A percentile compares a stretch with the other conserved stretches of the same genome.
Evolutionary conservation across 2,113 vertebrate genomes (phyloP).

Genomic region (Eulacestoma nigropectus): DNA sequence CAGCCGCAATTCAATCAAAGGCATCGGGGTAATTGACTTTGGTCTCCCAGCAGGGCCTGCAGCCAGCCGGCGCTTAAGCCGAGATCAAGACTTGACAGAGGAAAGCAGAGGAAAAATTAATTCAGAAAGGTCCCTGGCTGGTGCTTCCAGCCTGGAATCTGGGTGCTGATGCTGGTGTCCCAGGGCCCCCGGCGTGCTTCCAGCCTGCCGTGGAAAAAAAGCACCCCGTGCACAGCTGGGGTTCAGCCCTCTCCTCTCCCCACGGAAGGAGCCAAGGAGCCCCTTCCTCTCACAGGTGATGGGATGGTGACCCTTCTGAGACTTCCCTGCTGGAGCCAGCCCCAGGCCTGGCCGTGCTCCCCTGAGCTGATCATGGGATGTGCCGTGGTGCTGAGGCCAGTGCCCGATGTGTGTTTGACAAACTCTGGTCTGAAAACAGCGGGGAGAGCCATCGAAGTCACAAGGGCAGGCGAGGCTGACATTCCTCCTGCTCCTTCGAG

Average conservation of each 20-base stretch:
- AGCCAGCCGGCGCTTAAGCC: neutral
- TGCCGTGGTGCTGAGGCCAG: accelerated
- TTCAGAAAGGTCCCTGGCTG: neutral
- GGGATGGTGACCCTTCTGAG: neutral
- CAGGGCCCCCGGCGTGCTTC: accelerated
- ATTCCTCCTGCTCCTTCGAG: accelerated
- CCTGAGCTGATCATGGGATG: accelerated
- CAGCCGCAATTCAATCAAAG: neutral
- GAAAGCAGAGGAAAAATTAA: slow-evolving; percentile 16
- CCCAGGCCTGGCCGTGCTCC: neutral
- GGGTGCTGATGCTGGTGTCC: neutral
- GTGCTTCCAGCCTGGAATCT: neutral
- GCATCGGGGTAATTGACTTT: neutral
- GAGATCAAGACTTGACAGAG: neutral
- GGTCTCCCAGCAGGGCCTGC: neutral
- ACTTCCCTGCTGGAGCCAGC: neutral
- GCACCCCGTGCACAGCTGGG: accelerated
- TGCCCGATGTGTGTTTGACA: accelerated
- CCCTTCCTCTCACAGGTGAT: accelerated
- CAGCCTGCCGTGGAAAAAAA: neutral
- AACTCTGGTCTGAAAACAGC: neutral
- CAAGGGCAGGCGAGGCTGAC: accelerated
- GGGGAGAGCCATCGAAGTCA: neutral
- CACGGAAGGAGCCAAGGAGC: neutral
- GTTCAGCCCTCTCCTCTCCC: neutral